These are phyloP conservation scores for Temnothorax curvispinosus DNA, from an alignment of 1,140 invertebrate species.

Conservation along the genomic window DNA sequence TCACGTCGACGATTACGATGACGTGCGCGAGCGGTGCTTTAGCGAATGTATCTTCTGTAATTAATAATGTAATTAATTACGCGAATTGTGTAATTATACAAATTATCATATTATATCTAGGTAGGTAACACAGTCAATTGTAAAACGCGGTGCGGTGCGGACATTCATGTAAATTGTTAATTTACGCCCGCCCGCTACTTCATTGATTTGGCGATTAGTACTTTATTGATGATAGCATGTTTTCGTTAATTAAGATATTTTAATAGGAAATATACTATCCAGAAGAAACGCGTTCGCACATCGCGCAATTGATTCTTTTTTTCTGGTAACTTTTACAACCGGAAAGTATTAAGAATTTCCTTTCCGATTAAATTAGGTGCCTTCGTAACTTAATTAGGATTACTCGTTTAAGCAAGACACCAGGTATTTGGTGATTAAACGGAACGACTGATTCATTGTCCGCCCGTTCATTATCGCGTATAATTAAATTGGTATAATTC, in stretches of 20 bases:
- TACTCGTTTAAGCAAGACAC: background rate
- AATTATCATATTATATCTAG: constrained; percentile 24
- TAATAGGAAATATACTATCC: background rate
- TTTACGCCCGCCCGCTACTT: background rate
- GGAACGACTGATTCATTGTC: constrained; percentile 8
- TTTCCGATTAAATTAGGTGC: constrained; percentile 34
- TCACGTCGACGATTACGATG: constrained; percentile 14
- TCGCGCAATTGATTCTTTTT: background rate
- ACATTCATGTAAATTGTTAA: constrained; percentile 3
- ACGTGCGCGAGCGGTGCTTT: constrained; percentile 30
- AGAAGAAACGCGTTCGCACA: background rate
- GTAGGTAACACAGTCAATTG: constrained; percentile 33
- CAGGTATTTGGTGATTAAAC: background rate
- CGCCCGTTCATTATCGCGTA: background rate
- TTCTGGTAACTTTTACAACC: background rate
- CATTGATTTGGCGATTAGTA: constrained; percentile 11
- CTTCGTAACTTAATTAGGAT: constrained; percentile 46
- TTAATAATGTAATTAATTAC: constrained; percentile 13
- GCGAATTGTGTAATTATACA: constrained; percentile 15
- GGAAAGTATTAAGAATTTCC: background rate
- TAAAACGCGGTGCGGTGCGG: background rate
- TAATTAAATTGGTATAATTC: background rate
- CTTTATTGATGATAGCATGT: background rate
- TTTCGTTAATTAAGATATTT: constrained; percentile 2
- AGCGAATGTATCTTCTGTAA: constrained; percentile 45